These are phyloP conservation scores for Cyanoliseus patagonus DNA, from an alignment of 2,113 vertebrate species.

Conservation along the genomic window DNA sequence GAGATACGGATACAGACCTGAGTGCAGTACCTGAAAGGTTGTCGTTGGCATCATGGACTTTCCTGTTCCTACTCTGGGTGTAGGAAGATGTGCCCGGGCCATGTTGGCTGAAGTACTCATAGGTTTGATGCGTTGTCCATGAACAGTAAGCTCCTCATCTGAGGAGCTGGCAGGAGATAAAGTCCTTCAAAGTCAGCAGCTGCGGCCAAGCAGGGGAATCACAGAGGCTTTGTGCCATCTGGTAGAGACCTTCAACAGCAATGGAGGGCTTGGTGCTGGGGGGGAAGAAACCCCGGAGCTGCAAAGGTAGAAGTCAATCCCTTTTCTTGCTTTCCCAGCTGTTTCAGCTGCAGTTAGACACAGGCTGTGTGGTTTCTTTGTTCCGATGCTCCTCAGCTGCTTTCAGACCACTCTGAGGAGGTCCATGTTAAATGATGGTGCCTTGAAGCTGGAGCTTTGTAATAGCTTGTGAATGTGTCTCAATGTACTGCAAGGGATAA, in stretches of 20 bases:
- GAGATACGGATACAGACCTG: not conserved
- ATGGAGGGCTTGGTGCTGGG: not conserved
- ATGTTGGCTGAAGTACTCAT: not conserved
- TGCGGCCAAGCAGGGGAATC: not conserved
- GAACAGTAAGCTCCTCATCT: fast-evolving
- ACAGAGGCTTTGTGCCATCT: not conserved
- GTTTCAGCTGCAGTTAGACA: not conserved
- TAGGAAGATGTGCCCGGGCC: not conserved
- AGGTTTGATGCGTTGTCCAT: fast-evolving
- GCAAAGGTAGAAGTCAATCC: not conserved
- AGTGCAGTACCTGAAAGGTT: not conserved
- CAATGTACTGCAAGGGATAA: not conserved
- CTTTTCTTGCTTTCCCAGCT: not conserved
- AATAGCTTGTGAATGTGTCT: not conserved
- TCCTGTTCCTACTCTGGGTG: not conserved
- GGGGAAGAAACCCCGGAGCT: not conserved
- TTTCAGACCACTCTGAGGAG: not conserved
- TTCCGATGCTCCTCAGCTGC: not conserved
- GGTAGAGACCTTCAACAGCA: not conserved
- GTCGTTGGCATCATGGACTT: not conserved
- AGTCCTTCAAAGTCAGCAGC: not conserved
- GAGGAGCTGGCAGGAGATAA: not conserved
- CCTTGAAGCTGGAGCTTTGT: not conserved
- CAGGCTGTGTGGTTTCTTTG: not conserved
- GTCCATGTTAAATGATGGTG: not conserved